Percentiles rank a stretch among this genome's conserved stretches.
Evolutionary conservation across 2,888 invertebrate genomes (phyloP).

Genomic region (Cryptocephalus primarius): DNA sequence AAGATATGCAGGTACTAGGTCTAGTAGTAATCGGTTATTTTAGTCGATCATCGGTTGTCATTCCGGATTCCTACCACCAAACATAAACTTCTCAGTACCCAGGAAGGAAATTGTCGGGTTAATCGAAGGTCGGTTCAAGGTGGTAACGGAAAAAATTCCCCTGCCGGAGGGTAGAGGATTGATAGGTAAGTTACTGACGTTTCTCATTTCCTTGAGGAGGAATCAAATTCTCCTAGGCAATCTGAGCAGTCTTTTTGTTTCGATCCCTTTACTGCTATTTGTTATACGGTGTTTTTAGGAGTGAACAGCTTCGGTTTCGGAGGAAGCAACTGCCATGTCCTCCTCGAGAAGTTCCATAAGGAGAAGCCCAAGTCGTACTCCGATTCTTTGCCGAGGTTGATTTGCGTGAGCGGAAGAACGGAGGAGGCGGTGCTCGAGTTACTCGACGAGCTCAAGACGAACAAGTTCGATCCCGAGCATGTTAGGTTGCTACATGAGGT

Average conservation of each 20-base stretch:
- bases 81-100: slow-evolving; percentile 56
- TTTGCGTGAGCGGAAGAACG: slow-evolving; percentile 68
- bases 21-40: slow-evolving; percentile 2
- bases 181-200: slow-evolving; percentile 48
- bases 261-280: no score
- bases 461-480: slow-evolving; percentile 24
- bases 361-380: slow-evolving; percentile 49
- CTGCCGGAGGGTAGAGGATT: slow-evolving; percentile 56
- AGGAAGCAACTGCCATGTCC: slow-evolving; percentile 70
- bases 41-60: slow-evolving; percentile 52
- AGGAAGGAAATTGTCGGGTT: slow-evolving; percentile 47
- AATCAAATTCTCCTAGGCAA: no score
- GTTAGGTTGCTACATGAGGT: slow-evolving; percentile 24
- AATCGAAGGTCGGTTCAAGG: slow-evolving; percentile 50
- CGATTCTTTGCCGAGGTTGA: slow-evolving; percentile 61
- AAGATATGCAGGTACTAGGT: background rate
- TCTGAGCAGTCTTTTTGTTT: no score
- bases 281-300: no score
- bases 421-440: slow-evolving; percentile 60
- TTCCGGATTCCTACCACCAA: slow-evolving; percentile 70
- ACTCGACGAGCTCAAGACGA: slow-evolving; percentile 50
- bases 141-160: slow-evolving; percentile 60
- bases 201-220: background rate
- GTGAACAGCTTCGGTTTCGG: slow-evolving; percentile 93
- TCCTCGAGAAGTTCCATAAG: slow-evolving; percentile 50